Percentiles rank a stretch among this genome's conserved stretches.
Evolutionary conservation across 92 coral and sea anemone genomes (phyloP).

Genomic region (Muricea muricata): DNA sequence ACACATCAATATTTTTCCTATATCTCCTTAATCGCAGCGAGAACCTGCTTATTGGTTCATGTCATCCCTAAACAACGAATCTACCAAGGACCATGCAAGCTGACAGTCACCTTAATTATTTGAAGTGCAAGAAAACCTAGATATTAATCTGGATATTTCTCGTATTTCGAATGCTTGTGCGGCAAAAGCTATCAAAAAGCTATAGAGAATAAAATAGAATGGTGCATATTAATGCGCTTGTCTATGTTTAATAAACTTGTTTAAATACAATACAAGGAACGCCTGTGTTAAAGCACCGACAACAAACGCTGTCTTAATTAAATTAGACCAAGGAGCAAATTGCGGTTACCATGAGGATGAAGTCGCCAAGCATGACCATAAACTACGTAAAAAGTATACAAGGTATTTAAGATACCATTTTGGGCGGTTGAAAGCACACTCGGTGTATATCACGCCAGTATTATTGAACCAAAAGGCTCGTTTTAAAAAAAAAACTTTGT

Average conservation of each 20-base stretch:
- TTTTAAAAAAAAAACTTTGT: background rate
- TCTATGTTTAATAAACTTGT: conserved; percentile 33
- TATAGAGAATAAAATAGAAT: background rate
- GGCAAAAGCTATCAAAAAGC: conserved; percentile 15
- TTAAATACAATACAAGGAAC: conserved; percentile 21
- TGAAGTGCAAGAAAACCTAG: no score
- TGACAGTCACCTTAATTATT: no score
- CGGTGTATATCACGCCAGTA: no score
- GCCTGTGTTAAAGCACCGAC: conserved; percentile 33
- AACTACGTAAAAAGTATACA: background rate
- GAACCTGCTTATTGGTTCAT: no score
- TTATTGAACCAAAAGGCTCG: background rate
- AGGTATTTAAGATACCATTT: background rate
- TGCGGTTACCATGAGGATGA: background rate
- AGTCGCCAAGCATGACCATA: background rate
- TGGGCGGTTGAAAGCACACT: background rate
- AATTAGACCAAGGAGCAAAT: conserved; percentile 16
- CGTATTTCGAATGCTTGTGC: background rate
- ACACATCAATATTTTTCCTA: no score
- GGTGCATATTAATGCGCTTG: background rate
- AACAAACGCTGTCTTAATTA: conserved; percentile 36
- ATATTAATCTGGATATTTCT: background rate
- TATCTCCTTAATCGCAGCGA: no score
- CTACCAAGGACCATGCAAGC: no score
- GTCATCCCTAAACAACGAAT: no score